phyloP scores from a whole-genome alignment of 1,140 invertebrate species.

The Leptonema lineaticorne region DNA sequence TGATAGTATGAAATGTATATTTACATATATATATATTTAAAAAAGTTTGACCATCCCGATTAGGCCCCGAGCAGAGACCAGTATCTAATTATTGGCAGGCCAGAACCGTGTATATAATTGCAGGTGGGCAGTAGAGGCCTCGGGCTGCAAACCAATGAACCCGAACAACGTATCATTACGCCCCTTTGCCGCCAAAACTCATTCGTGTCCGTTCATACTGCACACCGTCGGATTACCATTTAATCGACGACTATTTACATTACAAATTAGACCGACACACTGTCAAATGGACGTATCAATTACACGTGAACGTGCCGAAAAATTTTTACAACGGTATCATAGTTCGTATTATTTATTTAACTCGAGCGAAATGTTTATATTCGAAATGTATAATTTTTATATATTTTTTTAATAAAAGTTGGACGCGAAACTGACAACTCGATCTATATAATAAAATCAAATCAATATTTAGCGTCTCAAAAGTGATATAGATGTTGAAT shows the following conservation, averaged over 20 bases:
- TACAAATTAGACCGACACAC: conserved; percentile 14
- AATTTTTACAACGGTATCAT: too few species aligned
- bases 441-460: too few species aligned
- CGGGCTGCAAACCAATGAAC: conserved; percentile 23
- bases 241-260: conserved; percentile 17
- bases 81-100: conserved; percentile 28
- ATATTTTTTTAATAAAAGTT: too few species aligned
- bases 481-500: too few species aligned
- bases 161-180: conserved; percentile 31
- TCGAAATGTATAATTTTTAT: too few species aligned
- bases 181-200: background rate
- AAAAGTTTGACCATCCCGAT: background rate
- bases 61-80: conserved; percentile 10
- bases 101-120: conserved; percentile 18
- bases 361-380: too few species aligned
- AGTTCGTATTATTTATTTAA: too few species aligned
- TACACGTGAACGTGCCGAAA: too few species aligned
- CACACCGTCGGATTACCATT: conserved; percentile 15
- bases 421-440: too few species aligned
- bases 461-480: too few species aligned
- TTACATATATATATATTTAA: background rate
- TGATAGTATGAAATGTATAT: too few species aligned
- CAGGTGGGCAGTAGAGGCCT: conserved; percentile 20
- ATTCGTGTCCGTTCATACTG: background rate
- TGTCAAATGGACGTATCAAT: background rate